Conservation (phyloP, 1,140 invertebrate species). For the Brachionus sp. region DNA sequence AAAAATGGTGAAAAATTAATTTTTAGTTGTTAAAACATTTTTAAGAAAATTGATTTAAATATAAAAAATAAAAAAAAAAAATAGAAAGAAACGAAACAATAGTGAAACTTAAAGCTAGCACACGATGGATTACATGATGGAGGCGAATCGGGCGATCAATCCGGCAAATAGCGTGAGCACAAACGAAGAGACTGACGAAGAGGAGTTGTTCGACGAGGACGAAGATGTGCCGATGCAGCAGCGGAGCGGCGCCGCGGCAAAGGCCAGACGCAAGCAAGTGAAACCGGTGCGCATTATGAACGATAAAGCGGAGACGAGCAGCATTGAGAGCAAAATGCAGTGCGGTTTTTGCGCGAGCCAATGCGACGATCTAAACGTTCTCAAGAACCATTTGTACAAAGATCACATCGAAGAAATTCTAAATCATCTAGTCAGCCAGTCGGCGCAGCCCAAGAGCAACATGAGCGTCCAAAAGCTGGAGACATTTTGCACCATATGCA, state of each 20-base stretch:
- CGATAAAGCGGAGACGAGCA: neutral
- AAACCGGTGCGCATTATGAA: neutral
- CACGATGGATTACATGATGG: neutral
- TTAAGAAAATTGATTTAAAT: conserved; percentile 7
- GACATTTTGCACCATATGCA: conserved; percentile 75
- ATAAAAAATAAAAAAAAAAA: neutral
- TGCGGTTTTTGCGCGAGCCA: neutral
- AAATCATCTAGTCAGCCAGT: neutral
- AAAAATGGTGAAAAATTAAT: neutral
- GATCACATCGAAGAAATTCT: conserved; percentile 40
- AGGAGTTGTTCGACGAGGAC: neutral
- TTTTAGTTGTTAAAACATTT: conserved; percentile 5
- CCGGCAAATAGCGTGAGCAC: neutral
- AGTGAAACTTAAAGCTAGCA: neutral
- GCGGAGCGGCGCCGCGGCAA: neutral
- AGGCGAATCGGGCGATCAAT: neutral
- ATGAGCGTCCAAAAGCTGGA: conserved; percentile 60
- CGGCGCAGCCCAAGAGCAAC: neutral
- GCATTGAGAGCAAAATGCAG: neutral
- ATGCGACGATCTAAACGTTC: neutral
- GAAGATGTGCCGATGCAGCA: neutral
- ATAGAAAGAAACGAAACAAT: neutral
- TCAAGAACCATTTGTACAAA: conserved; percentile 42
- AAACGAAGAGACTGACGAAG: neutral
- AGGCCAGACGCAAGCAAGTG: neutral